phyloP scores from a whole-genome alignment of 2,113 vertebrate species.

The Sapajus apella region DNA sequence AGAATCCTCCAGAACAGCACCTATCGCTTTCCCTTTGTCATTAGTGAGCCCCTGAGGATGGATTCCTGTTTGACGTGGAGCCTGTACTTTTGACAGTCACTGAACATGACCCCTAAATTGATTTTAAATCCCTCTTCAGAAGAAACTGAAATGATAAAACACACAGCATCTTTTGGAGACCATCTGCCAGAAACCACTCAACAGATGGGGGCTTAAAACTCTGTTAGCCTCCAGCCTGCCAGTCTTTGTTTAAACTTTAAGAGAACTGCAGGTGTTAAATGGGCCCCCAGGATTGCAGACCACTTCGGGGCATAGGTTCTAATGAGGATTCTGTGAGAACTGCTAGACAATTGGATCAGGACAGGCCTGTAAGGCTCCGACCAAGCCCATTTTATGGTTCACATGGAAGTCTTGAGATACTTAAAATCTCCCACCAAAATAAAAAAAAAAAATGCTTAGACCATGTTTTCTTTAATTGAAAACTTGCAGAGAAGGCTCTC shows the following conservation, averaged over 20 bases:
- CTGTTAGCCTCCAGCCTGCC: not conserved
- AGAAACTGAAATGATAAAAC: conserved; percentile 72
- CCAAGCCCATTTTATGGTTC: conserved; percentile 8
- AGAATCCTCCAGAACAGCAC: not conserved
- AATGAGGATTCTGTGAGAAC: not conserved
- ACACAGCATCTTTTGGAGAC: conserved; percentile 56
- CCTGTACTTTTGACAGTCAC: conserved; percentile 61
- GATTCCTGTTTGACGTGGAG: conserved; percentile 52
- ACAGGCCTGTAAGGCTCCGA: not conserved
- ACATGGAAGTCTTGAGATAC: not conserved
- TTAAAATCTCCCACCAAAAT: conserved; percentile 21
- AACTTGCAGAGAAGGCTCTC: not conserved
- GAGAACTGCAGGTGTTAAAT: conserved; percentile 44
- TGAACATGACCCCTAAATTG: conserved; percentile 76
- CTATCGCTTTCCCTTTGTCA: not conserved
- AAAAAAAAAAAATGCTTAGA: not conserved
- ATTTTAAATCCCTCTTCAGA: conserved; percentile 75
- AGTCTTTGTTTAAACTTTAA: conserved; percentile 45
- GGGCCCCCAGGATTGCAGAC: not conserved
- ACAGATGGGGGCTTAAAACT: conserved; percentile 55
- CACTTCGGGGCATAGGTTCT: not conserved
- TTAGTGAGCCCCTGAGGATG: conserved; percentile 25
- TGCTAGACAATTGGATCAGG: not conserved
- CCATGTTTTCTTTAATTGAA: conserved; percentile 35
- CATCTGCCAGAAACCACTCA: conserved; percentile 42